These are phyloP conservation scores for Stenolophus ochropezus DNA, from an alignment of 2,888 invertebrate species.

Conservation along the genomic window DNA sequence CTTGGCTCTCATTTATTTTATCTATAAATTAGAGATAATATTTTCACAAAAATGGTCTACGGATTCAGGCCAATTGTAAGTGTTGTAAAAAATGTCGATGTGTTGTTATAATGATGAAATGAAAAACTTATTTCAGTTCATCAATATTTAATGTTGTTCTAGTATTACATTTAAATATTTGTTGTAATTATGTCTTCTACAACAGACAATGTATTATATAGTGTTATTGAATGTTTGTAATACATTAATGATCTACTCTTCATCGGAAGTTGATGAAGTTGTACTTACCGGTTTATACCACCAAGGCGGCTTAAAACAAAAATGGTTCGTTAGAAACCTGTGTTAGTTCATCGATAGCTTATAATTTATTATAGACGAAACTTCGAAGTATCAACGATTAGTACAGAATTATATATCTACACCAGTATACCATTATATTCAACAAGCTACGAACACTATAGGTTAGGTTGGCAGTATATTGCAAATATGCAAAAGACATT, in stretches of 20 bases:
- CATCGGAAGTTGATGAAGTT: conserved; percentile 2
- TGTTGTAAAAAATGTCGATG: background rate
- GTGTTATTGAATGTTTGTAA: conserved; percentile 14
- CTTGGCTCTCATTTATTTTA: no score
- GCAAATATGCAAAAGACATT: conserved; percentile 32
- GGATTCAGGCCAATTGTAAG: no score
- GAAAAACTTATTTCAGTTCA: conserved; percentile 30
- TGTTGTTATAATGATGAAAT: conserved; percentile 30
- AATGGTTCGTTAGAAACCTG: conserved; percentile 16
- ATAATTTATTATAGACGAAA: no score
- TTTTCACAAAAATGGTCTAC: no score
- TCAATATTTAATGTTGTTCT: conserved; percentile 48
- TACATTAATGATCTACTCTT: conserved; percentile 13
- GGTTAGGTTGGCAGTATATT: background rate
- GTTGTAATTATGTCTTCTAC: conserved; percentile 43
- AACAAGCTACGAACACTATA: background rate
- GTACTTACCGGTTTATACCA: conserved; percentile 95
- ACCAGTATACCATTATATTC: background rate
- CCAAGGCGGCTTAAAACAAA: conserved; percentile 85
- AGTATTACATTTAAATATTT: conserved; percentile 50
- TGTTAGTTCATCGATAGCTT: background rate
- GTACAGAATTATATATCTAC: no score
- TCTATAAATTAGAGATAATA: no score
- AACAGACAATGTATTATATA: conserved; percentile 29
- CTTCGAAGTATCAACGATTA: no score